Percentiles rank a stretch among this genome's conserved stretches.
These are phyloP conservation scores for Siniperca knerii DNA, from an alignment of 2,113 vertebrate species.

Conservation along the genomic window DNA sequence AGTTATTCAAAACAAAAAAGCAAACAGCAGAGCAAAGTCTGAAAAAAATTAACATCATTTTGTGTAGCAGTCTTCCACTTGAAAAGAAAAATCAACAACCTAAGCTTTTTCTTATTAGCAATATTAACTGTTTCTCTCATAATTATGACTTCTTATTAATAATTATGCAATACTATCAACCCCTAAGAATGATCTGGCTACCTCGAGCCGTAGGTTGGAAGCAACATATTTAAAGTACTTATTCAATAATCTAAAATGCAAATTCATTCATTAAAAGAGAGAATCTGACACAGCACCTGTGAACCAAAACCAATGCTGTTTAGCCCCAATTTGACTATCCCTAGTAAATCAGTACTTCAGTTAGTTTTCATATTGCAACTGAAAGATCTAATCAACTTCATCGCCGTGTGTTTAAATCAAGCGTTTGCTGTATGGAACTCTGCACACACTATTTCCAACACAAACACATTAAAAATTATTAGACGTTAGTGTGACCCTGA, in stretches of 20 bases:
- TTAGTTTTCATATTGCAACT: not conserved
- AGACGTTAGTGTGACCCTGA: constrained; percentile 1
- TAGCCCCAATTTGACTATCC: not conserved
- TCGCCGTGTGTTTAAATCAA: not conserved
- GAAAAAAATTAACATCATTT: not conserved
- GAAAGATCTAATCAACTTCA: not conserved
- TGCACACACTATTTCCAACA: not conserved
- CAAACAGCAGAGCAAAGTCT: not conserved
- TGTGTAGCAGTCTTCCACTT: too few relatives aligned
- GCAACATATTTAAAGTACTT: not conserved
- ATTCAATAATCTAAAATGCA: not conserved
- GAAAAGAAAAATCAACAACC: not conserved
- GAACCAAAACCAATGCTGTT: not conserved
- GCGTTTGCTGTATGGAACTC: not conserved
- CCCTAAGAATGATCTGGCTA: too few relatives aligned
- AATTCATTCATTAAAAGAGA: not conserved
- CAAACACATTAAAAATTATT: constrained; percentile 25
- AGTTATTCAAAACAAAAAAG: not conserved
- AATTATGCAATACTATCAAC: not conserved
- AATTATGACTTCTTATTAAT: not conserved
- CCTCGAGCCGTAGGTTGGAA: not conserved
- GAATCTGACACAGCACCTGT: not conserved
- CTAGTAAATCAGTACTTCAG: not conserved
- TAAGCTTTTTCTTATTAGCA: not conserved
- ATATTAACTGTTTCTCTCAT: not conserved